Evolutionary conservation across 2,113 vertebrate species (phyloP), one percentile per base, ranked within the genome.

Genomic region (Brachionichthys hirsutus): DNA sequence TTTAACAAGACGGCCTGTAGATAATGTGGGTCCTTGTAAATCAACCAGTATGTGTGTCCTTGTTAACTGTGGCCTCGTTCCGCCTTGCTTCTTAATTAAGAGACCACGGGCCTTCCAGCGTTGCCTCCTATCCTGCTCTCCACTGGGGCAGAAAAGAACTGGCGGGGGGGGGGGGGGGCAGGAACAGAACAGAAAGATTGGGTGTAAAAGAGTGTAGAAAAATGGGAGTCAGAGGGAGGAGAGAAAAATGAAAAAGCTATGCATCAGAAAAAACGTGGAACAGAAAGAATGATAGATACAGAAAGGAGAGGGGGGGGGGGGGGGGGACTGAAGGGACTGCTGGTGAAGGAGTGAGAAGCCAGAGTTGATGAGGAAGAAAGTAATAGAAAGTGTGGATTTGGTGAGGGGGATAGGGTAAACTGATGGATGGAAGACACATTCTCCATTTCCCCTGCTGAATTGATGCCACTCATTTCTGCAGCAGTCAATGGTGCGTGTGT

Each of bases 81-180:
- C 57, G 53, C 79, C 64, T 77, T 81, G 81, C 71, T 82, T 85
- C 81, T 83, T 89, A 89, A 89, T 88, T 87, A 90, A 87, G 81
- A 78, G 81, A 67, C 79, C 62, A 24, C 67, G 61, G 84, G 78
- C 79, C 79, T 84, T 65, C 50, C 61, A 83, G 84, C 68, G 54
- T 70, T 55, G 73, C 78, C 62, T 73, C 63, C 74, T 71, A 77
- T 74, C 78, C 68, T 60, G 67, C 73, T 77, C 63, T 83, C 78
- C 76, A 77, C 63, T 71, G 84, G 70, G 77, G 75, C 62, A 78
- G 72, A 30, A 8, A 3, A 30, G 24, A 8, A 2, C 24, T 1
- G 24, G 24, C 5, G 24, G 67, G 73, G 78, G 62, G 70, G 67
- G 75, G 3, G 24, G 24, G 24, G 24, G 67, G 73, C 80, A 64